These are phyloP conservation scores for Hippopotamyrus pictus DNA, from an alignment of 2,797 vertebrate genomes.

Conservation along the genomic window DNA sequence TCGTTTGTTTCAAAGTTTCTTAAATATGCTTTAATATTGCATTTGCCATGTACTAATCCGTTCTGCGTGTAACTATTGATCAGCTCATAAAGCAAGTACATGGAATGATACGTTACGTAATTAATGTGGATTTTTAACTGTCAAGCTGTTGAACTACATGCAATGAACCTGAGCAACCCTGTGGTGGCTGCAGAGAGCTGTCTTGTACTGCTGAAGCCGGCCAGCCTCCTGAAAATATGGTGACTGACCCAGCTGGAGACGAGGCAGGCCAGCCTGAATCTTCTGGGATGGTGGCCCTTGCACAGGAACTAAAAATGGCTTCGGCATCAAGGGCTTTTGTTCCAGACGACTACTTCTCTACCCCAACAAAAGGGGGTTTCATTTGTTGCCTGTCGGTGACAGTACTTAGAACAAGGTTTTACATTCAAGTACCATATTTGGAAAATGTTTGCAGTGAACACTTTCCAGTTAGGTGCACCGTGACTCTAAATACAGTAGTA, in stretches of 20 bases:
- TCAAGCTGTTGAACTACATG: background rate
- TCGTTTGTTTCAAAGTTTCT: background rate
- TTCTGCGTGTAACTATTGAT: background rate
- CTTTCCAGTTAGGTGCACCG: background rate
- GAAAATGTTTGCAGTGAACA: background rate
- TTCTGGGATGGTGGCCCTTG: background rate
- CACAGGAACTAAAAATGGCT: background rate
- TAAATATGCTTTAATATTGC: background rate
- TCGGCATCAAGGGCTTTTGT: background rate
- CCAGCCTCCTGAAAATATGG: background rate
- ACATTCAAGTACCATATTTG: background rate
- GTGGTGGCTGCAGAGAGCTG: background rate
- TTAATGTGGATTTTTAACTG: background rate
- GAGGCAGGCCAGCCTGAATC: background rate
- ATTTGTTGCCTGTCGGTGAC: background rate
- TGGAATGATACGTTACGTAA: background rate
- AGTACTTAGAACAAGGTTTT: background rate
- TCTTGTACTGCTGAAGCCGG: constrained; percentile 1
- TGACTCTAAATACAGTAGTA: background rate
- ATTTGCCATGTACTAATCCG: background rate
- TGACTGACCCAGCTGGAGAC: background rate
- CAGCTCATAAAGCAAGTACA: background rate
- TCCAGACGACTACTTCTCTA: background rate
- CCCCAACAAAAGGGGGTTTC: background rate
- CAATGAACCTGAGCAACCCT: background rate